phyloP scores from a whole-genome alignment of 1,140 invertebrate genomes.

The Diachasma alloeum region DNA sequence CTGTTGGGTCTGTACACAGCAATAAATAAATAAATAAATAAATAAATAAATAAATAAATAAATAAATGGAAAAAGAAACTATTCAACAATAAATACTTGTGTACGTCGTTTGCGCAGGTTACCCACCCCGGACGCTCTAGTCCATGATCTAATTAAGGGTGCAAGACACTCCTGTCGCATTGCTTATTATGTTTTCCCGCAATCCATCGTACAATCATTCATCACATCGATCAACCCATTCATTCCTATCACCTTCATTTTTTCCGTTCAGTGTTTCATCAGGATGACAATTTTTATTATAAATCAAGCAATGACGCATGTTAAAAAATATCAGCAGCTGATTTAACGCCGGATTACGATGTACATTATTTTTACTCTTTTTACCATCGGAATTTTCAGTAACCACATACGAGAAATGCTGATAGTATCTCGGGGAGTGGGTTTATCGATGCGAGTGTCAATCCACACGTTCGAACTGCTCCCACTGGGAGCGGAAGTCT shows the following conservation, averaged over 20 bases:
- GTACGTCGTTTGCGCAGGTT: too few relatives aligned
- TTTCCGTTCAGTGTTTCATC: too few relatives aligned
- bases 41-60: too few relatives aligned
- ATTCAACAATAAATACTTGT: too few relatives aligned
- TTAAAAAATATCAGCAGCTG: not conserved
- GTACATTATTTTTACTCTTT: not conserved
- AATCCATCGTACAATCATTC: not conserved
- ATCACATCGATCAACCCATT: not conserved
- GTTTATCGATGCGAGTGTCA: not conserved
- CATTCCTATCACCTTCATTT: not conserved
- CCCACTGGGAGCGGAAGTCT: not conserved
- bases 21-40: too few relatives aligned
- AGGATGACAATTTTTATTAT: not conserved
- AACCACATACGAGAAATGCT: not conserved
- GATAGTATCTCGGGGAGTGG: not conserved
- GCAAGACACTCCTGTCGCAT: not conserved
- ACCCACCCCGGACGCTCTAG: slow-evolving; percentile 13
- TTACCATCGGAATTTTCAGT: not conserved
- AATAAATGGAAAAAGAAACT: too few relatives aligned
- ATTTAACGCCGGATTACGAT: not conserved
- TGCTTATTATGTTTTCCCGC: not conserved
- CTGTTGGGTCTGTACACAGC: too few relatives aligned
- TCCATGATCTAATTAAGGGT: slow-evolving; percentile 20
- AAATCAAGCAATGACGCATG: not conserved
- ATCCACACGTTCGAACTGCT: not conserved